Evolutionary conservation across 2,888 invertebrate genomes (phyloP).

Genomic region (Cyclophora punctaria): DNA sequence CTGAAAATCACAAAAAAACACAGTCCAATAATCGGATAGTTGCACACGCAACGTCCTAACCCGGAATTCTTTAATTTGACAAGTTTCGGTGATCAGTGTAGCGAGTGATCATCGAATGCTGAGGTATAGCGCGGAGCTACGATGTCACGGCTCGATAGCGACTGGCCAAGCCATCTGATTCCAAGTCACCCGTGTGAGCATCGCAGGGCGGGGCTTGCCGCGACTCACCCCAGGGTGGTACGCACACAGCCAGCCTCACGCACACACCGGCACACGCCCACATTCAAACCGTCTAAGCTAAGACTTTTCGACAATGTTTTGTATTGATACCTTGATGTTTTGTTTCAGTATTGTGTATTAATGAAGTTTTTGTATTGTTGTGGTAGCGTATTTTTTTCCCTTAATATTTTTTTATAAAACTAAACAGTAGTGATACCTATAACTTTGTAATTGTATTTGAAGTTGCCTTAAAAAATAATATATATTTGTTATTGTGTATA

Average conservation of each 20-base stretch:
- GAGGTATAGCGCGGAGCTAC: constrained; percentile 60
- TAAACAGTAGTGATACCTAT: too few relatives aligned
- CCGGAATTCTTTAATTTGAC: constrained; percentile 64
- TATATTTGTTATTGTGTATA: too few relatives aligned
- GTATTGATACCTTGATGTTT: background rate
- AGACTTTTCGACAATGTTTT: constrained; percentile 1
- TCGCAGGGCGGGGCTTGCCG: constrained; percentile 59
- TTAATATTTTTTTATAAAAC: too few relatives aligned
- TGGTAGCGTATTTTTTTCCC: too few relatives aligned
- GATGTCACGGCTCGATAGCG: constrained; percentile 72
- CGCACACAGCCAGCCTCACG: constrained; percentile 49
- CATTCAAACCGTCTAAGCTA: constrained; percentile 16
- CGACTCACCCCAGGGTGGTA: constrained; percentile 54
- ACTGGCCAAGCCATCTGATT: constrained; percentile 74
- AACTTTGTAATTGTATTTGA: too few relatives aligned
- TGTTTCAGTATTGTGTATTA: too few relatives aligned
- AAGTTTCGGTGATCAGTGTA: constrained; percentile 65
- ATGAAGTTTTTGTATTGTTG: too few relatives aligned
- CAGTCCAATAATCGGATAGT: constrained; percentile 43
- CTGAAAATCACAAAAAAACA: constrained; percentile 29
- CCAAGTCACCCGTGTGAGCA: constrained; percentile 75
- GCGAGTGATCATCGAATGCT: constrained; percentile 70
- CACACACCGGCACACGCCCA: constrained; percentile 19
- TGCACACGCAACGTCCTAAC: constrained; percentile 40
- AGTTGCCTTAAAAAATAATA: too few relatives aligned